phyloP scores from a whole-genome alignment of 35 echinoderm and acorn worm species.

The Amphiura filiformis region DNA sequence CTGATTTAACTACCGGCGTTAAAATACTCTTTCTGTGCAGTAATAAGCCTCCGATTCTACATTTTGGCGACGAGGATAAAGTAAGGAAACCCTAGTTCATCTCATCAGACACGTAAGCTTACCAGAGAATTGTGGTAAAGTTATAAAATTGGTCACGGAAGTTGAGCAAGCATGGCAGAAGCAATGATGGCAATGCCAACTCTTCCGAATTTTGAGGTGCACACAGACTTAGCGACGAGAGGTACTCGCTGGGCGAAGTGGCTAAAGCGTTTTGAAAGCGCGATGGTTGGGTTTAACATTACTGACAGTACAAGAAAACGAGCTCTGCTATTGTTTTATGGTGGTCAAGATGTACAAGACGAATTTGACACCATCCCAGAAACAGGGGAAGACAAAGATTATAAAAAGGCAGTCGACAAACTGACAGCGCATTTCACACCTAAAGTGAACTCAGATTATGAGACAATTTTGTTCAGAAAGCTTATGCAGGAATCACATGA shows the following conservation, averaged over 20 bases:
- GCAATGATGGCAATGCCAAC: too few species aligned
- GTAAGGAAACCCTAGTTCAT: too few species aligned
- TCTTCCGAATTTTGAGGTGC: too few species aligned
- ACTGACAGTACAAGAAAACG: slow-evolving; percentile 35
- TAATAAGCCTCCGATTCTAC: too few species aligned
- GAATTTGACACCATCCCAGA: slow-evolving; percentile 36
- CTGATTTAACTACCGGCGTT: too few species aligned
- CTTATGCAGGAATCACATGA: slow-evolving; percentile 36
- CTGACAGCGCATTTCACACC: slow-evolving; percentile 46
- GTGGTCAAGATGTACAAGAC: slow-evolving; percentile 29
- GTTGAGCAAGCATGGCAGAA: too few species aligned
- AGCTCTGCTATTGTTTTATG: slow-evolving; percentile 59
- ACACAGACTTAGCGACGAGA: too few species aligned
- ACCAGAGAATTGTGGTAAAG: too few species aligned
- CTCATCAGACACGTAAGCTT: too few species aligned
- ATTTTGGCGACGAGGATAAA: too few species aligned
- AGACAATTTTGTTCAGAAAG: slow-evolving; percentile 37
- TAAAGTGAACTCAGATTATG: slow-evolving; percentile 40
- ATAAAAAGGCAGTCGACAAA: slow-evolving; percentile 20
- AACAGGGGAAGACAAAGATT: slow-evolving; percentile 35
- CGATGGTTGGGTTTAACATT: slow-evolving; percentile 38
- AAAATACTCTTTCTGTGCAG: too few species aligned
- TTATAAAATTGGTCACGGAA: too few species aligned
- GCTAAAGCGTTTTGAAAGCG: slow-evolving; percentile 41
- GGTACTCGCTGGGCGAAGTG: slow-evolving; percentile 68